Base-by-base conservation (phyloP, 1,140 invertebrate genomes). In the Amphibalanus amphitrite region DNA sequence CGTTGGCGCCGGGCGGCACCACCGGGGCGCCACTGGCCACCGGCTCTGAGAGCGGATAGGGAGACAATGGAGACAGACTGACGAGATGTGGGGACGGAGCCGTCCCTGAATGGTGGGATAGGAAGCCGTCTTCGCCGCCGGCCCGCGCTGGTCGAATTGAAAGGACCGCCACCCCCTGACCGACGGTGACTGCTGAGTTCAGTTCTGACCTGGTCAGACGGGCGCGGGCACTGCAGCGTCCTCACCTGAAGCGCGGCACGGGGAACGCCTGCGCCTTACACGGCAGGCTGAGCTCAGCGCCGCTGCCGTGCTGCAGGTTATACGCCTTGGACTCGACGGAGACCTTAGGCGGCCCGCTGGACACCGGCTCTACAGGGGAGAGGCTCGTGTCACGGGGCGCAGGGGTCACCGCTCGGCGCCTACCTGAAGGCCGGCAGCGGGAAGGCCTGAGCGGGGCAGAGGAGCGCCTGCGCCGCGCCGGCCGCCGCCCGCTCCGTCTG, bases 371-470 rank as follows among this genome's bases (percentile, higher is more conserved):
- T 38, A 38, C n/a, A n/a, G n/a, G n/a, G n/a, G n/a, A n/a, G n/a
- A n/a, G n/a, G n/a, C n/a, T n/a, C n/a, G 38, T 17, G 38, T 8
- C 38, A 38, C 38, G 17, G 38, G 38, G 17, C 38, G 38, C 38
- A 6, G 38, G 38, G n/a, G n/a, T n/a, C n/a, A n/a, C 38, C 38
- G 30, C 28, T 33, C 68, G 30, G 73, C 80, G 82, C 85, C n/a
- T n/a, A 87, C 86, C 85, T 85, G 84, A 83, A 84, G 74, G 82
- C 80, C 70, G 87, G 87, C 75, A 85, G 83, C 73, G 88, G 88
- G 78, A 84, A 88, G 72, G 84, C 85, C 81, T 88, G 86, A 40
- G 85, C 86, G 72, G 84, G 83, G 79, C 86, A 87, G 70, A 86
- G 78, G 69, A 87, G 75, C 75, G 82, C 82, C 78, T 82, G 79